Evolutionary conservation across 2,113 vertebrate species (phyloP), one percentile per base, ranked within the genome.

Genomic region (Saimiri boliviensis): DNA sequence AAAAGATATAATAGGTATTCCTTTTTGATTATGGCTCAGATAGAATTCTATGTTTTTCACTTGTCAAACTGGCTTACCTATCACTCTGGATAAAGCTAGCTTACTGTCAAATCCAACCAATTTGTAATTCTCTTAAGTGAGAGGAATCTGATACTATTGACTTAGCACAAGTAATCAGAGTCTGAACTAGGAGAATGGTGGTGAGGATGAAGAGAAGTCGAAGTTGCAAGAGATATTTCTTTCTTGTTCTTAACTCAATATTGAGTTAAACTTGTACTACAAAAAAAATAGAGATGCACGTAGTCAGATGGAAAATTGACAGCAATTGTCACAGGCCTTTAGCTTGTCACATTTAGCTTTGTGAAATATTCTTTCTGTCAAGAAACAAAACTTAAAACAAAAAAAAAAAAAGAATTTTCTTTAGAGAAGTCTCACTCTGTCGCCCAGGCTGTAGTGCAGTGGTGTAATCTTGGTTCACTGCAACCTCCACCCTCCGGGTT

Each of bases 21-120:
- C 40, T 70, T 93, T 94, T 70, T 40, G 13, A 91, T 49, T 91
- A 80, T 94, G 27, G 32, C 23, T 92, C 21, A 91, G 58, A 79
- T 86, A 60, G 49, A 90, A 88, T 49, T 45, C 21, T 71, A 4
- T 77, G 7, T 82, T 77, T 93, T 93, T 93, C 83, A 52, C 25
- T 92, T 86, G 71, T 11, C 80, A n/a, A 91, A 32, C 19, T 84
- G 21, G 3, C 10, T 86, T 89, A 52, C n/a, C 6, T 91, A 93
- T 92, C 27, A 85, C 11, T 79, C n/a, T 56, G 25, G 37, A 21
- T 68, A 89, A 92, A 58, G 11, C 8, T 0, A n/a, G 40, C 45
- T 74, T 81, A 73, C 32, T 70, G 8, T 37, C 37, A 94, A 93
- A 73, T 82, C 27, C 66, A 93, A 77, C 19, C 23, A 60, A 77